These are phyloP conservation scores for Bubo scandiacus DNA, from an alignment of 2,113 vertebrate species.

Conservation along the genomic window DNA sequence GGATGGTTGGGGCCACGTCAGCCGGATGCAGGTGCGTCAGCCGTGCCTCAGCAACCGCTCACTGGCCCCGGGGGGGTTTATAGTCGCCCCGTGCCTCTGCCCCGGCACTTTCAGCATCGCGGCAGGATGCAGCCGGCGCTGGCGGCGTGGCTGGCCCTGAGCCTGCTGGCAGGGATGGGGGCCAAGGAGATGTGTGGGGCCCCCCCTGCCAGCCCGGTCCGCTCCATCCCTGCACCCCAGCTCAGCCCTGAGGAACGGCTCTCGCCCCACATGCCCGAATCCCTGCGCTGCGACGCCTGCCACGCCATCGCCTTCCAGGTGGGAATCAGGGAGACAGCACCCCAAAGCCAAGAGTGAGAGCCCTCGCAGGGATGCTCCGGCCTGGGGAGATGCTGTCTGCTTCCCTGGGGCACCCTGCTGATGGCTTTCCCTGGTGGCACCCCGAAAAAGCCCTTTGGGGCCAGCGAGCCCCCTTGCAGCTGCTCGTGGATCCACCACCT, in stretches of 20 bases:
- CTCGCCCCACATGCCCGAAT: slow-evolving; percentile 65
- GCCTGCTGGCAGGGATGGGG: neutral
- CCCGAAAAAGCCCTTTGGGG: neutral
- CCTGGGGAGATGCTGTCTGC: neutral
- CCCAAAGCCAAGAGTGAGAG: accelerated
- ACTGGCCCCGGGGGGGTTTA: neutral
- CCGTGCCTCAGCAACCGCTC: neutral
- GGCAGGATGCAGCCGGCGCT: neutral
- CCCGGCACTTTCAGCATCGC: accelerated
- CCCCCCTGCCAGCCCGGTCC: accelerated
- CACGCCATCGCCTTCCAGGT: slow-evolving; percentile 73
- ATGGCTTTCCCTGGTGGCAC: accelerated
- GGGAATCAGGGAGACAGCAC: accelerated
- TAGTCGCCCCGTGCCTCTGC: accelerated
- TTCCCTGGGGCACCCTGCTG: neutral
- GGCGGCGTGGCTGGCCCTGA: neutral
- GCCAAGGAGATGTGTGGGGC: neutral
- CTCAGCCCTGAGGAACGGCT: slow-evolving; percentile 71
- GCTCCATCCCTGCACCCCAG: neutral
- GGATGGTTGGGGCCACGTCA: neutral
- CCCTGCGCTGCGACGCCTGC: slow-evolving; percentile 73
- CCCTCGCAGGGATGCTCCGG: accelerated
- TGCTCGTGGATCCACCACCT: neutral
- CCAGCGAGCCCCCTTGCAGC: neutral
- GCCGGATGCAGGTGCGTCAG: slow-evolving; percentile 24